phyloP scores from a whole-genome alignment of 2,888 invertebrate species.

The Ophion slaviceki region DNA sequence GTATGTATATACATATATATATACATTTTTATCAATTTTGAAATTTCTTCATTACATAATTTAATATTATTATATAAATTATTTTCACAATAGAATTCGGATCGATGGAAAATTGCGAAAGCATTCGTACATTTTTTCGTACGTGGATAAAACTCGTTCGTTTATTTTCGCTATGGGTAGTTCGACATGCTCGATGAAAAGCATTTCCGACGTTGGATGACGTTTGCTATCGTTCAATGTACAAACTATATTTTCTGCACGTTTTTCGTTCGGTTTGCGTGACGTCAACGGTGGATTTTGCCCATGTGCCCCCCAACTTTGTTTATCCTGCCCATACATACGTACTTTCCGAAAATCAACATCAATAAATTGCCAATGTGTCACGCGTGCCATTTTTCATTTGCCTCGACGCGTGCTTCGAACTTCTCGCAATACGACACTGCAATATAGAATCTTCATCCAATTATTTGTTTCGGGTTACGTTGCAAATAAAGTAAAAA shows the following conservation, averaged over 20 bases:
- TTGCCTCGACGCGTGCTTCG: neutral
- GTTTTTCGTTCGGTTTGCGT: neutral
- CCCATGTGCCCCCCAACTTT: conserved; percentile 13
- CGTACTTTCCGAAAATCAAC: neutral
- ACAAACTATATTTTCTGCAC: conserved; percentile 24
- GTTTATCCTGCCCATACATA: neutral
- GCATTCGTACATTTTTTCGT: neutral
- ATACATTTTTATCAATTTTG: no score
- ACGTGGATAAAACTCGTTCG: neutral
- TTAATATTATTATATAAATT: no score
- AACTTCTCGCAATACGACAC: no score
- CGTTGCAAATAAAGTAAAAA: neutral
- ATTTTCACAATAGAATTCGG: no score
- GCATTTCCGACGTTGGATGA: neutral
- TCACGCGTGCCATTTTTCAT: conserved; percentile 3
- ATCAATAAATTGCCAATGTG: neutral
- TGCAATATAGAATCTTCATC: neutral
- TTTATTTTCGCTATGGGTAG: neutral
- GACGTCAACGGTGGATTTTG: conserved; percentile 3
- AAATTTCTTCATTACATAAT: no score
- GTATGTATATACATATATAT: no score
- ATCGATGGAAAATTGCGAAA: no score
- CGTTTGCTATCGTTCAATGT: neutral
- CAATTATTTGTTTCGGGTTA: no score
- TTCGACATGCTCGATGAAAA: neutral